Conservation (phyloP, 2,113 vertebrate species). For the Hemichromis elongatus region DNA sequence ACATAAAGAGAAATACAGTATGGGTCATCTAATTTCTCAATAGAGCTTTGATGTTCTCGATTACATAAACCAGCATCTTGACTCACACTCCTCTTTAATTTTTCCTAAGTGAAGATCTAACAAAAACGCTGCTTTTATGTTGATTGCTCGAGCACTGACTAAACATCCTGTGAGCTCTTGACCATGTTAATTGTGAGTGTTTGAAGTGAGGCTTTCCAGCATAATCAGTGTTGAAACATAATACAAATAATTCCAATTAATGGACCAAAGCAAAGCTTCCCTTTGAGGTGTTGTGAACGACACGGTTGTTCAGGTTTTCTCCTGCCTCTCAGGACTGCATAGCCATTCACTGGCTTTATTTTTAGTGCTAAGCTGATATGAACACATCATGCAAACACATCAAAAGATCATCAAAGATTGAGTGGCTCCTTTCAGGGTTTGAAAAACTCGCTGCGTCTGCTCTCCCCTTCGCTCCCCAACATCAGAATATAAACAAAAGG, state of each 20-base stretch:
- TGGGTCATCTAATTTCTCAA: background rate
- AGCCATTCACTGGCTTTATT: background rate
- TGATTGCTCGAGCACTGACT: background rate
- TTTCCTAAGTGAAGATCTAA: background rate
- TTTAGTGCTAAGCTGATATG: background rate
- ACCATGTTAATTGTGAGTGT: slow-evolving; percentile 26
- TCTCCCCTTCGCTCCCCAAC: background rate
- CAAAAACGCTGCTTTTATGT: slow-evolving; percentile 21
- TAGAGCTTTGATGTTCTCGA: background rate
- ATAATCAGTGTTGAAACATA: slow-evolving; percentile 17
- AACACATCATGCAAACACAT: background rate
- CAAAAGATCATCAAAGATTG: slow-evolving; percentile 43
- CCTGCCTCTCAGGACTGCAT: background rate
- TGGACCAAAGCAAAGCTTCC: background rate
- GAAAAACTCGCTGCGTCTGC: background rate
- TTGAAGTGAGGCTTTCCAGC: slow-evolving; percentile 31
- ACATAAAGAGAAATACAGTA: background rate
- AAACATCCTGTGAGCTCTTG: background rate
- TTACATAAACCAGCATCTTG: background rate
- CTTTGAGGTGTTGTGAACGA: background rate
- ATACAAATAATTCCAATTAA: slow-evolving; percentile 1
- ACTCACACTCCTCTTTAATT: background rate
- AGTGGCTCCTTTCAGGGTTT: slow-evolving; percentile 10
- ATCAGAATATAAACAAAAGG: slow-evolving; percentile 30
- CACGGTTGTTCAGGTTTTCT: background rate